phyloP scores from a whole-genome alignment of 2,888 invertebrate genomes.

The Drosophila testacea region DNA sequence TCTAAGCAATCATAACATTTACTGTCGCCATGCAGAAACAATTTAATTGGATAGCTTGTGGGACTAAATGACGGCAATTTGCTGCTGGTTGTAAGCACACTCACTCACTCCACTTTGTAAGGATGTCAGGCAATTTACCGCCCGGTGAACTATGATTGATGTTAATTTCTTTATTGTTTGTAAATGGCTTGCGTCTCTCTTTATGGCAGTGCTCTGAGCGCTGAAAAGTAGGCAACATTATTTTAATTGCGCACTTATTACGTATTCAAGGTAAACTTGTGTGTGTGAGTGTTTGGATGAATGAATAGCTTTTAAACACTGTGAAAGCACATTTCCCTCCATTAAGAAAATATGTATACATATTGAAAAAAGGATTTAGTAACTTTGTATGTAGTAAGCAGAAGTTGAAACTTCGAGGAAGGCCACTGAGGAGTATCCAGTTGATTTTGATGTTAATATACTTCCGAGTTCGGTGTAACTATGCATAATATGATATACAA shows the following conservation, averaged over 20 bases:
- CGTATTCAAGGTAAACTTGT: not conserved
- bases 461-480: too few relatives aligned
- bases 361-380: too few relatives aligned
- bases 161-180: conserved; percentile 8
- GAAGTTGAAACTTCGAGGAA: too few relatives aligned
- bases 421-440: too few relatives aligned
- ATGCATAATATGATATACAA: too few relatives aligned
- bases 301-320: too few relatives aligned
- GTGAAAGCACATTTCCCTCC: too few relatives aligned
- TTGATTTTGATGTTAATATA: too few relatives aligned
- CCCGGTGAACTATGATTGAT: conserved; percentile 36
- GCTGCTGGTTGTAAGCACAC: conserved; percentile 1
- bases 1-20: conserved; percentile 1
- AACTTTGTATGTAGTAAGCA: too few relatives aligned
- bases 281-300: not conserved
- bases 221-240: conserved; percentile 40
- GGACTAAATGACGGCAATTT: conserved; percentile 46
- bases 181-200: conserved; percentile 21
- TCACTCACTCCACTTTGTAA: too few relatives aligned
- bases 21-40: not conserved
- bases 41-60: conserved; percentile 43
- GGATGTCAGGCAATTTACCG: conserved; percentile 29
- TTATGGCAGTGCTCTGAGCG: not conserved
- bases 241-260: conserved; percentile 14
- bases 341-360: too few relatives aligned